These are phyloP conservation scores for Uromys caudimaculatus DNA, from an alignment of 2,797 vertebrate species.

Conservation along the genomic window DNA sequence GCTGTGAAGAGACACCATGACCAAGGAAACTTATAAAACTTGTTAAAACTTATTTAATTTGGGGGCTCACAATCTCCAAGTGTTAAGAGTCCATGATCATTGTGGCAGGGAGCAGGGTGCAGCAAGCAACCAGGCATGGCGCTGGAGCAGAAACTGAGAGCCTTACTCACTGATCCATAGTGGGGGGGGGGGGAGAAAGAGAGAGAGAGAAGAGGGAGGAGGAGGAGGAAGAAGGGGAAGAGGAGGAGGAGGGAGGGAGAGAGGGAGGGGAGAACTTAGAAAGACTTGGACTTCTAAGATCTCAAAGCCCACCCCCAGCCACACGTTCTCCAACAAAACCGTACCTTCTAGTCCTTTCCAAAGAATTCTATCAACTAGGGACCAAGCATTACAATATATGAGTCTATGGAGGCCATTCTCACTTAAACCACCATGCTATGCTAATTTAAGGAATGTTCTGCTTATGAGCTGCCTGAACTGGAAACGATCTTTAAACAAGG, in stretches of 20 bases:
- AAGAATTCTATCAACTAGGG: background rate
- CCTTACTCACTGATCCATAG: too few relatives aligned
- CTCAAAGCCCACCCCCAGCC: background rate
- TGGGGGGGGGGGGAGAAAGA: background rate
- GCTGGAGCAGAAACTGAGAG: background rate
- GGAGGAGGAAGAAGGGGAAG: too few relatives aligned
- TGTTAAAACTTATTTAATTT: background rate
- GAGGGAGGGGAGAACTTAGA: background rate
- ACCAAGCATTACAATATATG: background rate
- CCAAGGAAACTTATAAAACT: background rate
- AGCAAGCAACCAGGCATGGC: background rate
- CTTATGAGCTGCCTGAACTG: background rate
- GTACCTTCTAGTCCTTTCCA: background rate
- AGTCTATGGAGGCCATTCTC: background rate
- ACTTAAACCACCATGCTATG: background rate
- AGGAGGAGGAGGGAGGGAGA: too few relatives aligned
- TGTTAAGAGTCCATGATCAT: background rate
- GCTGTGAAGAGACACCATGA: background rate
- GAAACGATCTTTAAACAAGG: background rate
- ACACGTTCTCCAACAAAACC: background rate
- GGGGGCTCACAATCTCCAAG: background rate
- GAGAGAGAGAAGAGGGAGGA: background rate
- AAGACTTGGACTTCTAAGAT: background rate
- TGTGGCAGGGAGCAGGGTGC: background rate
- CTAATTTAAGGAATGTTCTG: background rate